Base-by-base conservation (phyloP, 2,797 vertebrate genomes). In the Carduelis carduelis region DNA sequence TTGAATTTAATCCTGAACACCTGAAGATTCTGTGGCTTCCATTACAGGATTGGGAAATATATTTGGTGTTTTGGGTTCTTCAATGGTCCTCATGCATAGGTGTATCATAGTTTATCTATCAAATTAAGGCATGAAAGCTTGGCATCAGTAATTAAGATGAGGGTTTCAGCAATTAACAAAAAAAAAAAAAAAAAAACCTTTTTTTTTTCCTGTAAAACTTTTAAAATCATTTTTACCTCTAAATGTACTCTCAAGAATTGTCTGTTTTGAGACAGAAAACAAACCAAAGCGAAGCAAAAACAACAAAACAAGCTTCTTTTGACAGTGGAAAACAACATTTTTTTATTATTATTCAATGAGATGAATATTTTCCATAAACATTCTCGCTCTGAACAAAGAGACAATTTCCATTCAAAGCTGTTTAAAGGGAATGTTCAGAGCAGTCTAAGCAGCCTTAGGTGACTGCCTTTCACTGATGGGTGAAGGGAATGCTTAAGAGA, bases 391-490 rank as follows among this genome's bases (percentile, higher is more conserved):
- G 82, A 97, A 87, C 78, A 95, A 93, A 90, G 77, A 89, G 43
- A 34, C 72, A 57, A 71, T 88, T 94, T 91, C 89, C 81, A 85
- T 91, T 87, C 78, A 90, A 93, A 94, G 57, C 63, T 75, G 14
- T 95, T 93, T 88, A 93, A 93, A 96, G 34, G 65, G 55, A 89
- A 88, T 43, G 57, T 95, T 96, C 92, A 95, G 90, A 93, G 59
- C 77, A 78, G 47, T 72, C 66, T 85, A 89, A 96, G 82, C 93
- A 93, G 96, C 93, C 92, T 92, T 89, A 89, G 89, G 91, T 95
- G 91, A 65, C 71, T 83, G 52, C 2, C 0, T 89, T 92, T 80
- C 93, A 90, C 64, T 91, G 92, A 17, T 75, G 83, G 87, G 50
- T 90, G 92, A 95, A 95, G 82, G 0, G 0, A 89, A 91, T 65